Evolutionary conservation across 2,888 invertebrate species (phyloP).

Genomic region (Bruchidius siliquastri): DNA sequence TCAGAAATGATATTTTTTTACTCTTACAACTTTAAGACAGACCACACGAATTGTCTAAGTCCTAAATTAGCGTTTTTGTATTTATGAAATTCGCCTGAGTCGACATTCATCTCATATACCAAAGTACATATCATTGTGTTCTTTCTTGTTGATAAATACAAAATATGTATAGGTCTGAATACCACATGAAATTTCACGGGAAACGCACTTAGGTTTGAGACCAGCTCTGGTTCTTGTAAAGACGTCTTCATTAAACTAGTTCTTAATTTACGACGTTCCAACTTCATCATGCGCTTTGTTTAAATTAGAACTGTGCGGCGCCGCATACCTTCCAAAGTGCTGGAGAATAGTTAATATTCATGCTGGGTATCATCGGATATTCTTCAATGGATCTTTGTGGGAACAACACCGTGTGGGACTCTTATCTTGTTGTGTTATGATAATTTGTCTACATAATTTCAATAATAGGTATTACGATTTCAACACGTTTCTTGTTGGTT

Average conservation of each 20-base stretch:
- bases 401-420: not conserved
- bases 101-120: too few species aligned
- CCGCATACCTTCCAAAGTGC: not conserved
- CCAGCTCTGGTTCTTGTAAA: constrained; percentile 25
- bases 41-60: too few species aligned
- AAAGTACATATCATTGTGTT: too few species aligned
- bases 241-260: constrained; percentile 40
- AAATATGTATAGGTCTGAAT: too few species aligned
- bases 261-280: constrained; percentile 15
- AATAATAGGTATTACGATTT: not conserved
- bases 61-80: too few species aligned
- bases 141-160: too few species aligned
- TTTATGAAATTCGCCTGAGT: too few species aligned
- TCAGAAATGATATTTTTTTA: too few species aligned
- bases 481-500: not conserved
- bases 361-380: not conserved
- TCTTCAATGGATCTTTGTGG: not conserved
- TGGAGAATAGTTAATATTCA: not conserved
- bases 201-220: not conserved
- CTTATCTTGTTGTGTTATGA: not conserved
- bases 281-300: not conserved
- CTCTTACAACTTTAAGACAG: too few species aligned
- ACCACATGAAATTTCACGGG: too few species aligned
- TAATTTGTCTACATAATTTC: not conserved
- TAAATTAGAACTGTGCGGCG: not conserved